Base-by-base conservation (phyloP, 2,797 vertebrate genomes). In the Rhyacichthys aspro region DNA sequence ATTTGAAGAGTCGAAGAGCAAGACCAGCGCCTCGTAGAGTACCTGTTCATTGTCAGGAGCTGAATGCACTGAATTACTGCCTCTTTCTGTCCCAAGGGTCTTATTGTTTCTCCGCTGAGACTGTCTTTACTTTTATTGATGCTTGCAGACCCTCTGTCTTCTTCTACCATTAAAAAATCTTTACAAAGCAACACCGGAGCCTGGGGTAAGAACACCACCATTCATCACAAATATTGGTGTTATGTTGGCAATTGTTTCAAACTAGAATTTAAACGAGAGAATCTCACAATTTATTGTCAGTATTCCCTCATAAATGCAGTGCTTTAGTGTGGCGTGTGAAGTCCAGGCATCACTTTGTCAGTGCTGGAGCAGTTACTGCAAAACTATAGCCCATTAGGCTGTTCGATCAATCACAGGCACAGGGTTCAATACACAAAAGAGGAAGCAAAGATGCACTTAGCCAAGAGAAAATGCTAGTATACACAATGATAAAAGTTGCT, bases 91-190 rank as follows among this genome's bases (percentile, higher is more conserved):
- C 69, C 65, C 37, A 0, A n/a, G 59, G 67, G 46, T 45, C 34
- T 60, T 45, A 5, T 48, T 74, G 70, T 60, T 60, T 48, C 53
- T 57, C 46, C 32, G 47, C 19, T 69, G 55, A 28, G 38, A 10
- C 17, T 37, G 57, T 58, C 66, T 68, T 43, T 28, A 28, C 10
- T 28, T 67, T 65, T 70, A 60, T 70, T 34, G 62, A 72, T 62
- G 68, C 58, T 49, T 14, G 11, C 59, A 43, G 18, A 28, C 54
- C 58, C 57, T 54, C 18, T 46, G 57, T 68, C 47, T 48, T 33
- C 61, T 36, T 53, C 42, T 34, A 47, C 37, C 17, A 43, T 49
- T 53, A 11, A 44, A 42, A 63, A 55, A 59, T 59, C 68, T 58
- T 43, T 42, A 59, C 62, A 41, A 47, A 9, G 38, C 23, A 56